phyloP scores from a whole-genome alignment of 2,113 vertebrate genomes.

The Eulemur macaco region DNA sequence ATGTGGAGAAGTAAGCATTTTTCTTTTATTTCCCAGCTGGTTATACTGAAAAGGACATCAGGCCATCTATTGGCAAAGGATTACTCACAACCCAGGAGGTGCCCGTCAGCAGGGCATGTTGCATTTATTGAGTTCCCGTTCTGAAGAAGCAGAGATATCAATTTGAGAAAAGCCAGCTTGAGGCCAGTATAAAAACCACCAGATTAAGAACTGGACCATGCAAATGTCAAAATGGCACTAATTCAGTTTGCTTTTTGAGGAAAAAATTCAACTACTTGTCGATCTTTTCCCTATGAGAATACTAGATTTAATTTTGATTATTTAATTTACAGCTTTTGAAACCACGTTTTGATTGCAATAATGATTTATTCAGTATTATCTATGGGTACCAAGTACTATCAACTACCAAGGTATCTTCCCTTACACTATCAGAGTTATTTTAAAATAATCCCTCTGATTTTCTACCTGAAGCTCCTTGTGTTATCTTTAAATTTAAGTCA shows the following conservation, averaged over 20 bases:
- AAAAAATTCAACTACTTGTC: slow-evolving; percentile 58
- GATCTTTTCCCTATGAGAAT: slow-evolving; percentile 11
- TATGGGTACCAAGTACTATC: neutral
- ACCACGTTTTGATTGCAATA: neutral
- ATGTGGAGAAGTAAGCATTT: slow-evolving; percentile 21
- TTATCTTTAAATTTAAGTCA: slow-evolving; percentile 58
- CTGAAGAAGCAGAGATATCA: slow-evolving; percentile 31
- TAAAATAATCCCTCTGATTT: slow-evolving; percentile 34
- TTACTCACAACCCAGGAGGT: slow-evolving; percentile 71
- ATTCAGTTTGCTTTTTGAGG: neutral
- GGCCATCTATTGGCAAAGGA: slow-evolving; percentile 83
- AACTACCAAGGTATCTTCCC: neutral
- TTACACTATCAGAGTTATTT: slow-evolving; percentile 11
- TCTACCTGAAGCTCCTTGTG: neutral
- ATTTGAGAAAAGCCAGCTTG: slow-evolving; percentile 7
- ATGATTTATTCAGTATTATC: neutral
- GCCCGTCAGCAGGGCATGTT: neutral
- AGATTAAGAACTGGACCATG: neutral
- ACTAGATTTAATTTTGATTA: slow-evolving; percentile 41
- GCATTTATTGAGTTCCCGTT: neutral
- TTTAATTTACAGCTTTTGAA: slow-evolving; percentile 31
- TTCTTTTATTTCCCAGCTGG: slow-evolving; percentile 54
- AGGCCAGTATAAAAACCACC: neutral
- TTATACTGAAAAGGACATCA: slow-evolving; percentile 78
- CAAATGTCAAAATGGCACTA: neutral